phyloP scores from a whole-genome alignment of 2,888 invertebrate species.

The Diadromus collaris region DNA sequence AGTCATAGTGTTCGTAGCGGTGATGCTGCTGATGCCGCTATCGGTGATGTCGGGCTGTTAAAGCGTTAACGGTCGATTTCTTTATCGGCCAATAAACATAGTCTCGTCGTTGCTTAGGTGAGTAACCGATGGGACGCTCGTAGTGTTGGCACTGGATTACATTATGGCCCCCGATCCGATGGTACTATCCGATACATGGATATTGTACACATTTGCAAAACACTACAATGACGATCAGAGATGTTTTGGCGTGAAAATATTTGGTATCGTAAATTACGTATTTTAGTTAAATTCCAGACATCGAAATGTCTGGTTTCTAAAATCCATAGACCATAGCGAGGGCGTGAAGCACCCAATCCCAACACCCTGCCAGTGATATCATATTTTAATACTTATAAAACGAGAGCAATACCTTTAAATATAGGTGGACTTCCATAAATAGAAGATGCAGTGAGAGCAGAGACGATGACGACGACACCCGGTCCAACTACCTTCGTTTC shows the following conservation, averaged over 20 bases:
- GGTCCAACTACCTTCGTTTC: neutral
- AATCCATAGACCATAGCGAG: no score
- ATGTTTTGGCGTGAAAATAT: neutral
- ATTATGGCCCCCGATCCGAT: slow-evolving; percentile 18
- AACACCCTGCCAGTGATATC: neutral
- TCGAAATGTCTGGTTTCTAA: neutral
- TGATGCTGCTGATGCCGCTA: slow-evolving; percentile 17
- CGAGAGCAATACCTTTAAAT: neutral
- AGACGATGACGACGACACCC: slow-evolving; percentile 6
- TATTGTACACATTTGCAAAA: neutral
- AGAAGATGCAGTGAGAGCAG: slow-evolving; percentile 5
- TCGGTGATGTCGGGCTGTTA: slow-evolving; percentile 54
- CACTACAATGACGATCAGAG: neutral
- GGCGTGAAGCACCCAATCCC: no score
- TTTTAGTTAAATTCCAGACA: neutral
- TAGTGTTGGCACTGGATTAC: slow-evolving; percentile 11
- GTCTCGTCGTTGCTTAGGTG: slow-evolving; percentile 33
- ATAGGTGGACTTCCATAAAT: neutral
- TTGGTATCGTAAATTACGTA: neutral
- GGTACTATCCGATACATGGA: slow-evolving; percentile 10
- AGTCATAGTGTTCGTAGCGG: slow-evolving; percentile 13
- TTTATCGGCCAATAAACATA: slow-evolving; percentile 58
- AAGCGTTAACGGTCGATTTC: slow-evolving; percentile 61
- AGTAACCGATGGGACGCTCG: slow-evolving; percentile 8
- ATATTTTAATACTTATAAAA: neutral